These are phyloP conservation scores for Echinometra lucunter DNA, from an alignment of 53 echinoderm and acorn worm species.

Conservation along the genomic window DNA sequence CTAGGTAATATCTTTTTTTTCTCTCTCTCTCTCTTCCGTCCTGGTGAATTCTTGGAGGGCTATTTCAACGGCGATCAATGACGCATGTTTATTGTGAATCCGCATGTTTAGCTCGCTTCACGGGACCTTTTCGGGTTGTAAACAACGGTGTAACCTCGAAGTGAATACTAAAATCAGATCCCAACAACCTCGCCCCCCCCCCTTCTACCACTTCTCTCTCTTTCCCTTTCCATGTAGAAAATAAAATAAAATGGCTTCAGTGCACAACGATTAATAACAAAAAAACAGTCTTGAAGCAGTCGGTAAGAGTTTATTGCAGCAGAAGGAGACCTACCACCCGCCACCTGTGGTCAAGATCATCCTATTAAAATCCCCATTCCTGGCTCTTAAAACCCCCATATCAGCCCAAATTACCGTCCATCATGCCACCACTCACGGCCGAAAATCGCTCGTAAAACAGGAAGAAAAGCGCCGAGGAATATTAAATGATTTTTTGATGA, in stretches of 20 bases:
- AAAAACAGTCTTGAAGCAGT: conserved; percentile 33
- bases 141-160: conserved; percentile 55
- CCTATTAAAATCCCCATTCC: conserved; percentile 54
- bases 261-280: conserved; percentile 32
- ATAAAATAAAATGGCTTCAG: conserved; percentile 30
- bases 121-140: conserved; percentile 55
- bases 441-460: conserved; percentile 67
- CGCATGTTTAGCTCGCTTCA: conserved; percentile 48
- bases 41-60: conserved; percentile 51
- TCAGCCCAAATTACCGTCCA: conserved; percentile 60
- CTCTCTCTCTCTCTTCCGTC: conserved; percentile 30
- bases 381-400: conserved; percentile 56
- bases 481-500: conserved; percentile 63
- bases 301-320: conserved; percentile 38
- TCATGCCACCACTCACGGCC: conserved; percentile 45
- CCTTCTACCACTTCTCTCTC: conserved; percentile 1
- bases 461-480: conserved; percentile 58
- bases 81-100: conserved; percentile 67
- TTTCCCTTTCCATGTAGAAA: background rate
- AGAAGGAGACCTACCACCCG: background rate
- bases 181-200: background rate
- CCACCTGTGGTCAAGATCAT: conserved; percentile 69
- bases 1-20: conserved; percentile 71
- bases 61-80: conserved; percentile 65
- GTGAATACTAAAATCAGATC: conserved; percentile 38